A percentile compares a stretch with the other conserved stretches of the same genome.
Conservation (phyloP, 2,113 vertebrate genomes). For the Lampris megalopsis region DNA sequence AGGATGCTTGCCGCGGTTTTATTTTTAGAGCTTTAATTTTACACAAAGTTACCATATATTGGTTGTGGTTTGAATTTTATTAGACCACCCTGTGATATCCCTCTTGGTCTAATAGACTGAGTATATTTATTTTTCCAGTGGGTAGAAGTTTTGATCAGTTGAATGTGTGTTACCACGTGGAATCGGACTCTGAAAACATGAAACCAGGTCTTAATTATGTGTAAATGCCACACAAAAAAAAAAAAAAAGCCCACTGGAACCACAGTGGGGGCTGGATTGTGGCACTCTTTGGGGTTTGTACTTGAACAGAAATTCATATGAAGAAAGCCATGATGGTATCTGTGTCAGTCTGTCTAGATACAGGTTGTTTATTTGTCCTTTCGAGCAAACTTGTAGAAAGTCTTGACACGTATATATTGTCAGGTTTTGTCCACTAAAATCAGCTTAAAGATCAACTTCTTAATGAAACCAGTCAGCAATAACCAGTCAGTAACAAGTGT, state of each 20-base stretch:
- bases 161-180: background rate
- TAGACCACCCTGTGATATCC: no score
- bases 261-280: background rate
- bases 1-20: slow-evolving; percentile 11
- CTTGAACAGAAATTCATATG: background rate
- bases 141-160: background rate
- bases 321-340: background rate
- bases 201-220: background rate
- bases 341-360: background rate
- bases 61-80: no score
- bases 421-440: background rate
- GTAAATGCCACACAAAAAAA: background rate
- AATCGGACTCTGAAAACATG: background rate
- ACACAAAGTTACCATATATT: background rate
- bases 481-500: slow-evolving; percentile 20
- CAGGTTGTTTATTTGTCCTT: background rate
- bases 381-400: background rate
- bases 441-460: slow-evolving; percentile 1
- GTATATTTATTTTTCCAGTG: background rate
- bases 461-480: slow-evolving; percentile 11
- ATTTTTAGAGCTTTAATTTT: slow-evolving; percentile 5
- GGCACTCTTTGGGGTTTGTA: background rate
- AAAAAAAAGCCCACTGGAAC: background rate
- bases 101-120: background rate
- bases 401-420: background rate